Conservation (phyloP, 2,797 vertebrate genomes). For the Acipenser oxyrinchus region DNA sequence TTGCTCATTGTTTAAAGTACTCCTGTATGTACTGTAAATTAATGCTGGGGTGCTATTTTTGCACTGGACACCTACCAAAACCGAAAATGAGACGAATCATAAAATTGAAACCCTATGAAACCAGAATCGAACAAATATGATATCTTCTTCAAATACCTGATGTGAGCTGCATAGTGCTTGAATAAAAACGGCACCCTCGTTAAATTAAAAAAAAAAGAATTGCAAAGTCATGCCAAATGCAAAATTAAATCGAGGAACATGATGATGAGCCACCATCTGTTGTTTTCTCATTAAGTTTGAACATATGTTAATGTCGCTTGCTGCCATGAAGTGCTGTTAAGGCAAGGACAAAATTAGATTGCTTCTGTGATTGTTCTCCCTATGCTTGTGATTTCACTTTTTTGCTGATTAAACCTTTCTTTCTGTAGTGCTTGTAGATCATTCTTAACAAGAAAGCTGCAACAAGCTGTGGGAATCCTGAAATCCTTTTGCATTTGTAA, state of each 20-base stretch:
- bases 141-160: too few species aligned
- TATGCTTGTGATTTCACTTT: slow-evolving; percentile 37
- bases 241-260: slow-evolving; percentile 26
- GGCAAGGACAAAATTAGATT: slow-evolving; percentile 58
- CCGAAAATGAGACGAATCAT: too few species aligned
- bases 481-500: slow-evolving; percentile 1
- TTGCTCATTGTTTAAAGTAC: too few species aligned
- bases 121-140: too few species aligned
- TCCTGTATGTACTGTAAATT: too few species aligned
- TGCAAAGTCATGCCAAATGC: slow-evolving; percentile 33
- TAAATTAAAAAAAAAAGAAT: neutral
- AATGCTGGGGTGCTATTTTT: too few species aligned
- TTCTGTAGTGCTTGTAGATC: slow-evolving; percentile 5
- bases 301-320: slow-evolving; percentile 54
- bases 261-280: slow-evolving; percentile 49
- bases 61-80: too few species aligned
- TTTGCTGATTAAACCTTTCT: slow-evolving; percentile 14
- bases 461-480: neutral
- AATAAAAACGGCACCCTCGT: slow-evolving; percentile 8
- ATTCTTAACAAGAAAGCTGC: neutral
- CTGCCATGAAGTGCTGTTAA: slow-evolving; percentile 44
- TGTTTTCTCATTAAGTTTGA: slow-evolving; percentile 48
- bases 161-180: too few species aligned
- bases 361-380: slow-evolving; percentile 42
- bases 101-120: too few species aligned